Evolutionary conservation across 2,113 vertebrate genomes (phyloP), one percentile per base, ranked within the genome.

Genomic region (Bucco capensis): DNA sequence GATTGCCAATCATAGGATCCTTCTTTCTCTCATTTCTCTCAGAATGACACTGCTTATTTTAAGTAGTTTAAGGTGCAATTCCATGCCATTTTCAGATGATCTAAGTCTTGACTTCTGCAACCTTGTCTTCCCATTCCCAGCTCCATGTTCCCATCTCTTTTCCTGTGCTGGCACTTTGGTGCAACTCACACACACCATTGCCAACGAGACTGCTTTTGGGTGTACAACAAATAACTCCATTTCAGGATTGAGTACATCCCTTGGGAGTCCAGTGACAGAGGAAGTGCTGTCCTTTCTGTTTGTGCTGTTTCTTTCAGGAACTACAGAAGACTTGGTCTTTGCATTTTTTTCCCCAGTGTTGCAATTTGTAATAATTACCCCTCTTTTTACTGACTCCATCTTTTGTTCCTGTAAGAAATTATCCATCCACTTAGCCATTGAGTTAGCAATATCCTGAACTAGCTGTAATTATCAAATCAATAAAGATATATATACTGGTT

Each of bases 121-220:
- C 19, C 5, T 22, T 11, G 11, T 77, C 15, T 5, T 83, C n/a
- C 30, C 40, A 23, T 72, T 86, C 38, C 31, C n/a, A 60, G n/a
- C 8, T 51, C 38, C 1, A 0, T 10, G 3, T 71, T 92, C 25
- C 67, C 4, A 7, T 40, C 6, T 44, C 19, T 73, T 53, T 69
- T 62, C 24, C 51, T n/a, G 2, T 35, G 11, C 56, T 85, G 49
- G 15, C 7, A 2, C 22, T 83, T 69, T 7, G 1, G 33, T 51
- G 14, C 3, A 0, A 27, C 35, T 62, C 2, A 0, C 21, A 2
- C 9, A 19, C 27, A 27, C 5, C 8, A 24, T 44, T 92, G 72
- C 46, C 14, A 22, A 0, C 0, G 2, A 47, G 35, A 21, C 51
- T 83, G 49, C 25, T 35, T 66, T 70, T 12, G 35, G 19, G 35